Conservation (phyloP, 2,113 vertebrate genomes). For the Scophthalmus maximus region DNA sequence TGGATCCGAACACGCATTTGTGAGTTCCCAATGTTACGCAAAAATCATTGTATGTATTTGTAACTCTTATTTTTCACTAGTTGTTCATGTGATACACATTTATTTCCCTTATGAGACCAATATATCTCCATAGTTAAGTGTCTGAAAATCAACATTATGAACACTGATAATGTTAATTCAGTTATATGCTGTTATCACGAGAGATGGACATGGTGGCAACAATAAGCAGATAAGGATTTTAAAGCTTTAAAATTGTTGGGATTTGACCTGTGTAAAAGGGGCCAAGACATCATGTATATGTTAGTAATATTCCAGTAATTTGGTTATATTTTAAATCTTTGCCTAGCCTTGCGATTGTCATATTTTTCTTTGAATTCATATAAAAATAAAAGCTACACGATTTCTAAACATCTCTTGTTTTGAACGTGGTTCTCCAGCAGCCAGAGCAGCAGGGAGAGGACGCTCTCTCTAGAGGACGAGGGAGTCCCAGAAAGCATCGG, state of each 20-base stretch:
- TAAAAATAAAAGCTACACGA: background rate
- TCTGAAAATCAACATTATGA: background rate
- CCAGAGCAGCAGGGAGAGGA: conserved; percentile 83
- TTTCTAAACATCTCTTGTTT: background rate
- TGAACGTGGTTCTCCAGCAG: conserved; percentile 64
- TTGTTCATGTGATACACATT: too few relatives aligned
- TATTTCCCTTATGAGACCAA: too few relatives aligned
- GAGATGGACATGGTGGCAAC: too few relatives aligned
- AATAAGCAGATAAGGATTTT: background rate
- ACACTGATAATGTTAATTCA: background rate
- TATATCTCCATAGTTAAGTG: too few relatives aligned
- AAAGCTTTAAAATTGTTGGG: background rate
- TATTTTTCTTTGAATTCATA: too few relatives aligned
- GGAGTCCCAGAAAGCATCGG: conserved; percentile 70
- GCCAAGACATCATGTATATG: background rate
- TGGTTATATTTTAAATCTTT: background rate
- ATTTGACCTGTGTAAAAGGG: background rate
- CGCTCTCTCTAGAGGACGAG: conserved; percentile 83
- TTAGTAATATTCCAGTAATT: background rate
- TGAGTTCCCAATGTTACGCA: too few relatives aligned
- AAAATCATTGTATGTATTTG: too few relatives aligned
- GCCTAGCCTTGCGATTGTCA: too few relatives aligned
- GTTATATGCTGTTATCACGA: background rate
- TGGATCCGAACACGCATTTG: too few relatives aligned
- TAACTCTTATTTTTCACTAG: too few relatives aligned